Evolutionary conservation across 1,140 invertebrate genomes (phyloP).

Genomic region (Venturia canescens): DNA sequence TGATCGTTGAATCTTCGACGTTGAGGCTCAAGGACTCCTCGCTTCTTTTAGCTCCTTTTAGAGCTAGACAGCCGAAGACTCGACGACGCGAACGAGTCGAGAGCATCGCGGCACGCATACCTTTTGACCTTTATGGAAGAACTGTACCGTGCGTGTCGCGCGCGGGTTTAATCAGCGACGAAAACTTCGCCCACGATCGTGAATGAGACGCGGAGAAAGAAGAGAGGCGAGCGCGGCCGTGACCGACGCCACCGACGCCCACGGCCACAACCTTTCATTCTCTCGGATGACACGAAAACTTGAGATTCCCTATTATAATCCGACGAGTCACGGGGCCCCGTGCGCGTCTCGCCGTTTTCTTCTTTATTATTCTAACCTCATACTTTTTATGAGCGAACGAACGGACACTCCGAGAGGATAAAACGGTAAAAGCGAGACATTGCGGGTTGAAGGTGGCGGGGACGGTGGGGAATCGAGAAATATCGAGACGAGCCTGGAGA

Average conservation of each 20-base stretch:
- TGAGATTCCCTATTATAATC: constrained; percentile 1
- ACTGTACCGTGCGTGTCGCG: neutral
- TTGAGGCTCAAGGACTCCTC: too few relatives aligned
- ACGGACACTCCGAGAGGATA: neutral
- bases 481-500: neutral
- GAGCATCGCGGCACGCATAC: too few relatives aligned
- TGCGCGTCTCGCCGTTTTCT: neutral
- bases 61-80: too few relatives aligned
- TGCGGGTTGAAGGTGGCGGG: neutral
- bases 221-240: neutral
- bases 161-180: constrained; percentile 21
- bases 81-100: too few relatives aligned
- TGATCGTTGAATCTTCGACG: too few relatives aligned
- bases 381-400: neutral
- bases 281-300: neutral
- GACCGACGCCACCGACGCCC: constrained; percentile 19
- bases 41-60: too few relatives aligned
- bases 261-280: neutral
- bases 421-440: neutral
- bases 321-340: neutral
- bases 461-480: neutral
- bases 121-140: neutral
- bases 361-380: neutral
- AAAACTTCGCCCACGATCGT: constrained; percentile 14
- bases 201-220: neutral